Evolutionary conservation across 2,888 invertebrate genomes (phyloP).

Genomic region (Chymomyza amoena): DNA sequence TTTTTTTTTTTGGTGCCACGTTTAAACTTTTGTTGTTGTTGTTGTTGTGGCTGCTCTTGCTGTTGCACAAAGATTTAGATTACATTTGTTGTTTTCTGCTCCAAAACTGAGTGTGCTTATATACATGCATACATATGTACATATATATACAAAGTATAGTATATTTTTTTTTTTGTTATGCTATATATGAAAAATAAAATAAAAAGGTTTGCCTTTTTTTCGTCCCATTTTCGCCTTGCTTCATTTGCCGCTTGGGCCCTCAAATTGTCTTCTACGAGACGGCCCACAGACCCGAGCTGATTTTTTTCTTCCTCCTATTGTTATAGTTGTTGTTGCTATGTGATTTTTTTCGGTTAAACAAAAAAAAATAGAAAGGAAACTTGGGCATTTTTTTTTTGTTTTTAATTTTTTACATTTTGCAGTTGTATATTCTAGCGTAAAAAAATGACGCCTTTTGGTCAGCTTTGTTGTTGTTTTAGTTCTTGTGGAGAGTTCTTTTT

Average conservation of each 20-base stretch:
- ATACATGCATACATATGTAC: neutral
- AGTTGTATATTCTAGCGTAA: neutral
- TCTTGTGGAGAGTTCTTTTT: neutral
- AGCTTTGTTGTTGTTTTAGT: neutral
- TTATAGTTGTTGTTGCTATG: neutral
- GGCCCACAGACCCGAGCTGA: neutral
- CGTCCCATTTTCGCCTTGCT: constrained; percentile 8
- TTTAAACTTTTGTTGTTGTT: constrained; percentile 37
- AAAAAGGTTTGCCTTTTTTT: constrained; percentile 3
- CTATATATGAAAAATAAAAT: neutral
- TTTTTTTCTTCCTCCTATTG: neutral
- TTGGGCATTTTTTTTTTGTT: neutral
- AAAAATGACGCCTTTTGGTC: neutral
- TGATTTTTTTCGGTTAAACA: neutral
- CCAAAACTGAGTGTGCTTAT: constrained; percentile 27
- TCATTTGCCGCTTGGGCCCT: neutral
- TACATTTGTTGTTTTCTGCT: constrained; percentile 61
- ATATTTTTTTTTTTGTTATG: neutral
- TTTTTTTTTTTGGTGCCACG: constrained; percentile 21
- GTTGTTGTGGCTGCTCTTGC: constrained; percentile 19
- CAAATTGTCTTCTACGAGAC: neutral
- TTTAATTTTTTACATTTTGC: neutral
- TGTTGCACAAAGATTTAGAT: constrained; percentile 58
- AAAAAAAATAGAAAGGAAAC: neutral
- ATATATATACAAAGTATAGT: neutral